phyloP scores from a whole-genome alignment of 2,888 invertebrate genomes.

The Miltochrista miniata region DNA sequence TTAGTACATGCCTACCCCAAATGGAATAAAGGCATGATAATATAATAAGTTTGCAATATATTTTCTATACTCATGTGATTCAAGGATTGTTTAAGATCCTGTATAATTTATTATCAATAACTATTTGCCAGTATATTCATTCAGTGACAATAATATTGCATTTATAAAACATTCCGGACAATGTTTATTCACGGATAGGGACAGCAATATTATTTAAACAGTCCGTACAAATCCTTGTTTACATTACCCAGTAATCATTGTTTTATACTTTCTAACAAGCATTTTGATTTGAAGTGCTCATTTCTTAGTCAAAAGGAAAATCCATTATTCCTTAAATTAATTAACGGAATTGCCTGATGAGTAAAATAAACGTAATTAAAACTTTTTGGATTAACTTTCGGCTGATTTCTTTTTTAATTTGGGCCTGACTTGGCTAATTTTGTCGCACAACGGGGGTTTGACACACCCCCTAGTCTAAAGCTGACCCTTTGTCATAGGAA shows the following conservation, averaged over 20 bases:
- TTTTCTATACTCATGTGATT: too few species aligned
- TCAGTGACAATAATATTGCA: not conserved
- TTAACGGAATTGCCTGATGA: constrained; percentile 71
- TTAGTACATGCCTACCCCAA: too few species aligned
- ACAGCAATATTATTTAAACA: constrained; percentile 3
- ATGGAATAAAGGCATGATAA: too few species aligned
- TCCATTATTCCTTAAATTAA: constrained; percentile 62
- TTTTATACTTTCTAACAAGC: constrained; percentile 11
- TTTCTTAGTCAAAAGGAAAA: constrained; percentile 24
- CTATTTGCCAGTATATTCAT: too few species aligned
- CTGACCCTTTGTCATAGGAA: constrained; percentile 67
- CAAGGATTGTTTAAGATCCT: too few species aligned
- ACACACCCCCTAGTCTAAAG: constrained; percentile 69
- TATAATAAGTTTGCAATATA: too few species aligned
- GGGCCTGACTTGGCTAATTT: constrained; percentile 73
- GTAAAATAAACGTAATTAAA: constrained; percentile 82
- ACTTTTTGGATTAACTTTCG: constrained; percentile 77
- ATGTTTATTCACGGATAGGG: not conserved
- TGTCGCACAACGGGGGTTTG: constrained; percentile 73
- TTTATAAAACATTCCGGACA: constrained; percentile 3
- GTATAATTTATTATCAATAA: too few species aligned
- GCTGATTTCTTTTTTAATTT: constrained; percentile 83
- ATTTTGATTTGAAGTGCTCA: constrained; percentile 19
- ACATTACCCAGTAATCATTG: too few species aligned
- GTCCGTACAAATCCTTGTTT: not conserved